Conservation (phyloP, 1,140 invertebrate genomes). For the Reticulitermes speratus region DNA sequence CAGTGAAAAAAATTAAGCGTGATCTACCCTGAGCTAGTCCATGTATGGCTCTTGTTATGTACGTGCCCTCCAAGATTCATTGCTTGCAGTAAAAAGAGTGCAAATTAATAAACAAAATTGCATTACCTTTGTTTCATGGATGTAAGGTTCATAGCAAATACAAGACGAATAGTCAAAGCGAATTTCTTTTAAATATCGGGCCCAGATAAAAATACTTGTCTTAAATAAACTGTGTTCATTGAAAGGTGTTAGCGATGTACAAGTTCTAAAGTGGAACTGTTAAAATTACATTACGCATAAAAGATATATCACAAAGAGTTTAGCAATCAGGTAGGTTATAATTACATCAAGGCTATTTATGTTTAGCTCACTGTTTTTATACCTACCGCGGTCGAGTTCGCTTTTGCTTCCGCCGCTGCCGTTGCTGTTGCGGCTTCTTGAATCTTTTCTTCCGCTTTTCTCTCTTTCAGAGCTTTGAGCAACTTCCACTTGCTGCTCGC, state of each 20-base stretch:
- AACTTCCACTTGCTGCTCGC: slow-evolving; percentile 86
- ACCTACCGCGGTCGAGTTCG: neutral
- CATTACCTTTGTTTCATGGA: no score
- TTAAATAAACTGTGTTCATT: no score
- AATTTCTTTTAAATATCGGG: no score
- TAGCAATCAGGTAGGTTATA: no score
- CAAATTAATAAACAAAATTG: neutral
- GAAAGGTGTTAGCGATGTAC: no score
- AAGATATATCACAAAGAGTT: no score
- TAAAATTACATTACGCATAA: no score
- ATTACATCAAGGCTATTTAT: neutral
- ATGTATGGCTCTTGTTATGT: neutral
- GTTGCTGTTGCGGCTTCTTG: slow-evolving; percentile 63
- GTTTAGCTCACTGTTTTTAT: neutral
- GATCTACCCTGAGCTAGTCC: neutral
- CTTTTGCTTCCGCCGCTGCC: slow-evolving; percentile 42
- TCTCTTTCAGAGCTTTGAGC: slow-evolving; percentile 82
- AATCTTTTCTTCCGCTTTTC: slow-evolving; percentile 81
- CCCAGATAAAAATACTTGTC: no score
- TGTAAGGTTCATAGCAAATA: no score
- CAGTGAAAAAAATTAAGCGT: neutral
- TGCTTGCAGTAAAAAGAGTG: neutral
- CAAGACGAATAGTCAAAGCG: no score
- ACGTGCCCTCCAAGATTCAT: neutral
- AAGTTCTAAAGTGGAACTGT: no score